These are phyloP conservation scores for Heliconius melpomene DNA, from an alignment of 1,140 invertebrate species.

Conservation along the genomic window DNA sequence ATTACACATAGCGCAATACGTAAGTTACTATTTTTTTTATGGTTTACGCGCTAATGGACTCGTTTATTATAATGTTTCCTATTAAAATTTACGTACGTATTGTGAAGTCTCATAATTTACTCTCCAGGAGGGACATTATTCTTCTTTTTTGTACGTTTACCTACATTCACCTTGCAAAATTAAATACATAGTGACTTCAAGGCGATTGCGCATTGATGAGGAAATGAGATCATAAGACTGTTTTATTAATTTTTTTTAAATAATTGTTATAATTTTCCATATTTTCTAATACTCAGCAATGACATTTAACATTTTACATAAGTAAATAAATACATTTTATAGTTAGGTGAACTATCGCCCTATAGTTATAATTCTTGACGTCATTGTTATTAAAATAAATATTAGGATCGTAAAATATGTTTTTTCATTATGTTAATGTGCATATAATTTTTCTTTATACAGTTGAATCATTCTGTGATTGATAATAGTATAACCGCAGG, in stretches of 20 bases:
- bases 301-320: background rate
- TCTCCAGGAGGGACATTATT: background rate
- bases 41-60: conserved; percentile 46
- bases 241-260: conserved; percentile 25
- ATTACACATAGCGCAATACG: conserved; percentile 59
- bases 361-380: background rate
- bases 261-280: background rate
- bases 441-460: background rate
- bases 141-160: conserved; percentile 35
- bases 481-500: background rate
- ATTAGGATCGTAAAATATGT: background rate
- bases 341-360: background rate
- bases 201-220: conserved; percentile 42
- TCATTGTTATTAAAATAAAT: background rate
- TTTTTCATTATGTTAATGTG: background rate
- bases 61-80: background rate
- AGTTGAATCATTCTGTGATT: background rate
- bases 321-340: background rate
- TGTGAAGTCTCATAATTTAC: background rate
- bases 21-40: conserved; percentile 56
- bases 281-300: background rate
- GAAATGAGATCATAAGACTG: conserved; percentile 39
- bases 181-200: conserved; percentile 34
- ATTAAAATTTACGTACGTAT: background rate
- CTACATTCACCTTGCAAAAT: conserved; percentile 47